A percentile compares a stretch with the other conserved stretches of the same genome.
These are phyloP conservation scores for Mythimna lalbum DNA, from an alignment of 2,888 invertebrate species.

Conservation along the genomic window DNA sequence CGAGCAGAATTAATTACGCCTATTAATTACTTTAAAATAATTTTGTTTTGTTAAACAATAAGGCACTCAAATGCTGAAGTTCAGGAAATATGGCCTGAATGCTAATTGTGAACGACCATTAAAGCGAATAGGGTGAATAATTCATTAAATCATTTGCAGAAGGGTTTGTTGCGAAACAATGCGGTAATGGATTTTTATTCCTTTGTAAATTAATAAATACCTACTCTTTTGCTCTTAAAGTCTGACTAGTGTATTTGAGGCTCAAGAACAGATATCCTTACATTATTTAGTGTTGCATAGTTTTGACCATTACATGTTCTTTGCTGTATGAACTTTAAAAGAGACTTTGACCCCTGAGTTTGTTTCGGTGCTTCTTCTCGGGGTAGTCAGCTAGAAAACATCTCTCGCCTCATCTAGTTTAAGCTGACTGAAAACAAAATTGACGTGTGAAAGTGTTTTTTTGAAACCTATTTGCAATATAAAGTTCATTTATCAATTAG, in stretches of 20 bases:
- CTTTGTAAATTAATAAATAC: background rate
- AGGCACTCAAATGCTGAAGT: conserved; percentile 48
- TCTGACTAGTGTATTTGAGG: background rate
- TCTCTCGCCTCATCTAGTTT: too few relatives aligned
- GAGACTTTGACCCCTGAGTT: too few relatives aligned
- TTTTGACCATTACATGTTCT: too few relatives aligned
- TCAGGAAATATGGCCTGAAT: conserved; percentile 52
- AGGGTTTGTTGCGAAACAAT: conserved; percentile 19
- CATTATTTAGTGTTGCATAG: too few relatives aligned
- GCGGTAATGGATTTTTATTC: background rate
- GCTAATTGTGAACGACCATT: conserved; percentile 44
- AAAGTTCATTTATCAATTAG: too few relatives aligned
- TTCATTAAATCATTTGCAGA: conserved; percentile 51
- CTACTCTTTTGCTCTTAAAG: background rate
- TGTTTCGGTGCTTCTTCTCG: too few relatives aligned
- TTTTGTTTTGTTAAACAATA: conserved; percentile 55
- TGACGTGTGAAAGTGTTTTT: too few relatives aligned
- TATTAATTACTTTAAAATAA: conserved; percentile 50
- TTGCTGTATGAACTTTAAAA: too few relatives aligned
- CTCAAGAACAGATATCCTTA: too few relatives aligned
- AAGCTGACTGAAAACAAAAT: too few relatives aligned
- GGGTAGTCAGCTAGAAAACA: too few relatives aligned
- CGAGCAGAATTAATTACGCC: conserved; percentile 34
- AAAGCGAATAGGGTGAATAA: conserved; percentile 37
- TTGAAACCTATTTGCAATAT: too few relatives aligned